Evolutionary conservation across 2,888 invertebrate species (phyloP).

Genomic region (Escarpia spicata): DNA sequence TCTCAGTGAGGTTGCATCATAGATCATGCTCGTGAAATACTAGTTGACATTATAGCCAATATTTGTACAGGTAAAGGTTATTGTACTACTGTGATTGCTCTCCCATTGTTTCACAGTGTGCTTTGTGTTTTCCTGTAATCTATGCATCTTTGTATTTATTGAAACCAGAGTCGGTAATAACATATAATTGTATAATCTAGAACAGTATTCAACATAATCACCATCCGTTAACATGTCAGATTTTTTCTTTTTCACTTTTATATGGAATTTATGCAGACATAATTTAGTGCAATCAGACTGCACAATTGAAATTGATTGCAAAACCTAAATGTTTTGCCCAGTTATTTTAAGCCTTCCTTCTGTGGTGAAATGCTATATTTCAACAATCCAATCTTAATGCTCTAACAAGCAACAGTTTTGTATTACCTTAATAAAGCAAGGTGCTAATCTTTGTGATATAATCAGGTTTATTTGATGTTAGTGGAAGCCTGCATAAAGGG

Average conservation of each 20-base stretch:
- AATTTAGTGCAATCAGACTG: too few relatives aligned
- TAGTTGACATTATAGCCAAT: too few relatives aligned
- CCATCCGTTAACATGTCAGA: neutral
- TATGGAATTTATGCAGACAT: too few relatives aligned
- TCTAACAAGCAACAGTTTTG: neutral
- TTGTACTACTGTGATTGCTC: too few relatives aligned
- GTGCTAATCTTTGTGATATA: neutral
- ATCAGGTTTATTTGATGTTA: neutral
- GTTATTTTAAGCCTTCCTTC: too few relatives aligned
- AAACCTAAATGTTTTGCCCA: too few relatives aligned
- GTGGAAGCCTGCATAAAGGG: neutral
- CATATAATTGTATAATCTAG: neutral
- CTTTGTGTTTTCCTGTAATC: too few relatives aligned
- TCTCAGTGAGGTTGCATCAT: too few relatives aligned
- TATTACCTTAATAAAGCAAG: neutral
- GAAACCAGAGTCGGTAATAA: neutral
- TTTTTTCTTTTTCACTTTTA: neutral
- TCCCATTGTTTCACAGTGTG: too few relatives aligned
- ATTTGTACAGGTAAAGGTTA: too few relatives aligned
- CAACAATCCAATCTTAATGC: neutral
- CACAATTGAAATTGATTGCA: too few relatives aligned
- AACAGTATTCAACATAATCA: neutral
- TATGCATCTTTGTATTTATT: neutral
- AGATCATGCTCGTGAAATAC: too few relatives aligned
- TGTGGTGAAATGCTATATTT: neutral